Percentiles rank a stretch among this genome's conserved stretches.
Conservation (phyloP, 2,888 invertebrate species). For the Cantharis rustica region DNA sequence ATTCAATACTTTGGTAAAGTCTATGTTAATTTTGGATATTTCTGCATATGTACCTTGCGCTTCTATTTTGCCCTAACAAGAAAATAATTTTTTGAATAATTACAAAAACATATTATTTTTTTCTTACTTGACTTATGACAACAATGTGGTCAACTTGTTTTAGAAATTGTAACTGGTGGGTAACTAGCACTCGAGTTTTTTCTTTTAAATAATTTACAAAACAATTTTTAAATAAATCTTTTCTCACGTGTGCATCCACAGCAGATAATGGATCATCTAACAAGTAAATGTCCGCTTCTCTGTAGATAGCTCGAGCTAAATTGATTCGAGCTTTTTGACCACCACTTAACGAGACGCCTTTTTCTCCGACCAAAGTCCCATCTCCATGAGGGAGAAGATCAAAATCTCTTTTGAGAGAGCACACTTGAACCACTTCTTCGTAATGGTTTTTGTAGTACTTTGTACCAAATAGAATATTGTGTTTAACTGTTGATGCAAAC, state of each 20-base stretch:
- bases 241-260: too few species aligned
- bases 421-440: constrained; percentile 61
- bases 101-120: too few species aligned
- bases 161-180: constrained; percentile 72
- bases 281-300: too few species aligned
- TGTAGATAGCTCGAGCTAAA: too few species aligned
- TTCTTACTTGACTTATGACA: constrained; percentile 56
- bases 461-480: constrained; percentile 72
- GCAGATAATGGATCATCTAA: too few species aligned
- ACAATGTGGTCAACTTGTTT: constrained; percentile 61
- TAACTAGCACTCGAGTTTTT: constrained; percentile 69
- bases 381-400: constrained; percentile 63
- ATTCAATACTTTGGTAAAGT: constrained; percentile 60
- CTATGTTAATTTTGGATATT: constrained; percentile 61
- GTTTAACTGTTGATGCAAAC: constrained; percentile 63
- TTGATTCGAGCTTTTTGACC: too few species aligned
- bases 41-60: constrained; percentile 66
- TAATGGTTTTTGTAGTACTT: constrained; percentile 56
- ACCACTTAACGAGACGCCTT: constrained; percentile 77
- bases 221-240: constrained; percentile 77
- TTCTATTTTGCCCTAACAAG: constrained; percentile 60
- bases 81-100: too few species aligned
- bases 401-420: constrained; percentile 68
- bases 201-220: constrained; percentile 61
- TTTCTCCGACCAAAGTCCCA: constrained; percentile 66